These are phyloP conservation scores for Scatophagus argus DNA, from an alignment of 2,113 vertebrate genomes.

Conservation along the genomic window DNA sequence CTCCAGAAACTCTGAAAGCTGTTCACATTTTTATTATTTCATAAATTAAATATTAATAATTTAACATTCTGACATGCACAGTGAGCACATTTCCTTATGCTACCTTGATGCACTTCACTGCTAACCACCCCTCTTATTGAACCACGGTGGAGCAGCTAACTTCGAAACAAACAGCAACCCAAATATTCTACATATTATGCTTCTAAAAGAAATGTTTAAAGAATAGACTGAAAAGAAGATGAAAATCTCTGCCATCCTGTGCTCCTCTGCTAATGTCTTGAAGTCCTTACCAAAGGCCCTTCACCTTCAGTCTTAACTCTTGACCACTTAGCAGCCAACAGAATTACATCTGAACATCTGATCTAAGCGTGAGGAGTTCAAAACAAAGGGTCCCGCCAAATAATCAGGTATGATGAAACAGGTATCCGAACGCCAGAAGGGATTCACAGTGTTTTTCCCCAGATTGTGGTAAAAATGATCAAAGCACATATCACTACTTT, in stretches of 20 bases:
- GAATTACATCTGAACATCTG: background rate
- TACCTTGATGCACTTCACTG: background rate
- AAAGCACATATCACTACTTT: too few species aligned
- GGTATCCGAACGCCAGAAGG: too few species aligned
- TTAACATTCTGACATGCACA: too few species aligned
- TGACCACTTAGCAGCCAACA: background rate
- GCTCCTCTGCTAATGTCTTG: background rate
- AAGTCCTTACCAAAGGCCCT: background rate
- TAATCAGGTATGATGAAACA: background rate
- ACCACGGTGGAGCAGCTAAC: too few species aligned
- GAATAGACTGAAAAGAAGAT: too few species aligned
- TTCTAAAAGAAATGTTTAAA: too few species aligned
- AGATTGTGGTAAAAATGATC: background rate
- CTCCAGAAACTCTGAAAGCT: background rate
- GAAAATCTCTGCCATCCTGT: too few species aligned
- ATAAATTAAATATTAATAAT: background rate
- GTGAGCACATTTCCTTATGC: background rate
- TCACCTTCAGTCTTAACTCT: background rate
- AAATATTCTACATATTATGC: too few species aligned
- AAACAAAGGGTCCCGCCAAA: background rate
- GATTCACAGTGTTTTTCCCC: too few species aligned
- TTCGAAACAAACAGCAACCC: too few species aligned
- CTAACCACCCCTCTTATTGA: too few species aligned
- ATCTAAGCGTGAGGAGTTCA: background rate
- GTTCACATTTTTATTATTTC: background rate